phyloP scores from a whole-genome alignment of 2,888 invertebrate genomes.

The Drosophila multiciliata region DNA sequence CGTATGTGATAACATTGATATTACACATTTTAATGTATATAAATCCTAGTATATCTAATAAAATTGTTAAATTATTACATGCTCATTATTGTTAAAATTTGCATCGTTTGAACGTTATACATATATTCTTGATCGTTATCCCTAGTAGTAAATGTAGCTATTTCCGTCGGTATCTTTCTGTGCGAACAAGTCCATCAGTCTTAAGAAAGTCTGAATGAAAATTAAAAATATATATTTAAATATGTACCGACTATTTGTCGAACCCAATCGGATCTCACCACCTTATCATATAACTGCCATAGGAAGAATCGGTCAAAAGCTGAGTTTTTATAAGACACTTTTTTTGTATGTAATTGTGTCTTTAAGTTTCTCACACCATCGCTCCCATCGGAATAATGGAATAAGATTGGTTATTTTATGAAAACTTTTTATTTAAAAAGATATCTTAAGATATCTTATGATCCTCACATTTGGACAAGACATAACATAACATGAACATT shows the following conservation, averaged over 20 bases:
- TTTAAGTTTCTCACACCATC: too few species aligned
- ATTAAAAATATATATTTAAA: not conserved
- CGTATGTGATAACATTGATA: not conserved
- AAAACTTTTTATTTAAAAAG: not conserved
- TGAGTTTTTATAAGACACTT: too few species aligned
- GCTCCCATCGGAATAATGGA: too few species aligned
- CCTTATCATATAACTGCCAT: too few species aligned
- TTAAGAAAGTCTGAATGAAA: not conserved
- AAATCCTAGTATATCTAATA: not conserved
- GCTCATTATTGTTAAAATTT: not conserved
- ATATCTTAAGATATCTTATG: not conserved
- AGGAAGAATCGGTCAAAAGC: too few species aligned
- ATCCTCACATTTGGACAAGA: not conserved
- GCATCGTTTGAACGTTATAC: not conserved
- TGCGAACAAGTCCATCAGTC: not conserved
- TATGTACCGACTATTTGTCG: too few species aligned
- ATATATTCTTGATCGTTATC: not conserved
- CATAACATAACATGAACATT: not conserved
- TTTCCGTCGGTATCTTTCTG: not conserved
- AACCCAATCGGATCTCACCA: not conserved
- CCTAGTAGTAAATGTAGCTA: not conserved
- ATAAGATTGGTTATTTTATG: too few species aligned
- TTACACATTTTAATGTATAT: not conserved
- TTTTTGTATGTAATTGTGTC: too few species aligned
- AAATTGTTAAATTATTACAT: not conserved